Conservation (phyloP, 2,797 vertebrate species). For the Stomatorhinus walkeri region DNA sequence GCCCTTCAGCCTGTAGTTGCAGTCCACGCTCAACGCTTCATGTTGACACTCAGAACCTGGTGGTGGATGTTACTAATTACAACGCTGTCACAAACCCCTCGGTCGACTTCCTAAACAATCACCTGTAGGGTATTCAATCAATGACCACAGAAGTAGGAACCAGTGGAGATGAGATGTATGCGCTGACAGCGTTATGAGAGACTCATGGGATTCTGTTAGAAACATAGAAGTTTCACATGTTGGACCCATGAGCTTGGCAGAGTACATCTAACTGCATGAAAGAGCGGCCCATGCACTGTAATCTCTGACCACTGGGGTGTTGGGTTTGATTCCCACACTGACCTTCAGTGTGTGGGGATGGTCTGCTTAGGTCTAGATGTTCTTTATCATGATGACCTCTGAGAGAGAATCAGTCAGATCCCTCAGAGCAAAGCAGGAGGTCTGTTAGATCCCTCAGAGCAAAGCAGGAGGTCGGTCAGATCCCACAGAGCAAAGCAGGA, state of each 20-base stretch:
- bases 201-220: background rate
- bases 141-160: background rate
- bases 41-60: background rate
- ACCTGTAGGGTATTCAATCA: background rate
- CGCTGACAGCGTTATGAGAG: background rate
- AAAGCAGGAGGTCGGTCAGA: background rate
- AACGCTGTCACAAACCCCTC: background rate
- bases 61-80: background rate
- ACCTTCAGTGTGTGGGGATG: constrained; percentile 32
- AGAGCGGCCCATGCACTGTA: background rate
- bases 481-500: background rate
- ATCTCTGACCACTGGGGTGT: background rate
- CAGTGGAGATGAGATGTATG: background rate
- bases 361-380: constrained; percentile 36
- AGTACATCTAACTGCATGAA: background rate
- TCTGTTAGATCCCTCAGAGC: background rate
- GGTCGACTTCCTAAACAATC: background rate
- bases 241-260: background rate
- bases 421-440: background rate
- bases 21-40: background rate
- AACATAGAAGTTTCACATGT: background rate
- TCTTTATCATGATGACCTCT: constrained; percentile 5
- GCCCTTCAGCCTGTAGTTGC: background rate
- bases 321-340: background rate
- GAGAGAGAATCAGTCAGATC: background rate